phyloP scores from a whole-genome alignment of 2,888 invertebrate species.

The Pherbina coryleti region DNA sequence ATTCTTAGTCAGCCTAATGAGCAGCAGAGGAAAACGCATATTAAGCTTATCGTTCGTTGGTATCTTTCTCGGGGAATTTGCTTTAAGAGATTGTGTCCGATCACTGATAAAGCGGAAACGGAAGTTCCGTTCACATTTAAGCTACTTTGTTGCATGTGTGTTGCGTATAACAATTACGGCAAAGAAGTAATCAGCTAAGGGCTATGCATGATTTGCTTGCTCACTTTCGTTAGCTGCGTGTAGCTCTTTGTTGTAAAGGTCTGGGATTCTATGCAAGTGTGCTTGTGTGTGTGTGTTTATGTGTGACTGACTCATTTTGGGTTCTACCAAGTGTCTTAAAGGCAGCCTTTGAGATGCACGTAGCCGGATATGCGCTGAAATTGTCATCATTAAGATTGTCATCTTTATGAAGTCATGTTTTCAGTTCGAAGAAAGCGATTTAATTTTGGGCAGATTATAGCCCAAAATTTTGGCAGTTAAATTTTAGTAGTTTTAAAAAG shows the following conservation, averaged over 20 bases:
- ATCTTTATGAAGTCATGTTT: slow-evolving; percentile 63
- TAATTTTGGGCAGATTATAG: slow-evolving; percentile 22
- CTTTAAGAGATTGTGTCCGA: background rate
- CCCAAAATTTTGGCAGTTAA: background rate
- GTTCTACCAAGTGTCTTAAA: background rate
- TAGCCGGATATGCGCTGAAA: slow-evolving; percentile 38
- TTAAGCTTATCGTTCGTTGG: slow-evolving; percentile 56
- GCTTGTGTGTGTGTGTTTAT: background rate
- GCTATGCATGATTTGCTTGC: background rate
- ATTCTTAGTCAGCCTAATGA: slow-evolving; percentile 55
- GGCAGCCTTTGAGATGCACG: slow-evolving; percentile 15
- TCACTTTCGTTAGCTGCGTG: slow-evolving; percentile 2
- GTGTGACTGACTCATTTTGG: background rate
- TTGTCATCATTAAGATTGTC: slow-evolving; percentile 64
- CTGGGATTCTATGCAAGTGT: background rate
- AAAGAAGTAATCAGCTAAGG: background rate
- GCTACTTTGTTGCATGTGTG: background rate
- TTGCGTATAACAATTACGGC: background rate
- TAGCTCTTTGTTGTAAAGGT: background rate
- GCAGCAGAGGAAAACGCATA: slow-evolving; percentile 61
- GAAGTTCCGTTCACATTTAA: background rate
- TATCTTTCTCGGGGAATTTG: slow-evolving; percentile 42
- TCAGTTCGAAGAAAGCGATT: slow-evolving; percentile 6
- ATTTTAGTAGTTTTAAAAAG: too few species aligned
- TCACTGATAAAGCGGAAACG: background rate